These are phyloP conservation scores for Glyptemys insculpta DNA, from an alignment of 2,797 vertebrate genomes.

Conservation along the genomic window DNA sequence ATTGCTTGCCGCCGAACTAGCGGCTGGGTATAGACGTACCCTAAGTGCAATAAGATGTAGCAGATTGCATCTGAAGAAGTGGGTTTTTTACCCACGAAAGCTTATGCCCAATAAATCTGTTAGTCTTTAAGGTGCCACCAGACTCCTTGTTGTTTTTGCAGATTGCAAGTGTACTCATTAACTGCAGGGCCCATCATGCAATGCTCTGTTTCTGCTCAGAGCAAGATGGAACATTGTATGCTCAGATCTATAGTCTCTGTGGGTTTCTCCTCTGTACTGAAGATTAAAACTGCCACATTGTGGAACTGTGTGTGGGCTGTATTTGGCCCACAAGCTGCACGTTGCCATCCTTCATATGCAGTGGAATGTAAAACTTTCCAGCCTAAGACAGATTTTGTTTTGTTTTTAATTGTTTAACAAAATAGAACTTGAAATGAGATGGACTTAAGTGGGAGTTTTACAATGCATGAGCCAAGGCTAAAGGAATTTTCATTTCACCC, in stretches of 20 bases:
- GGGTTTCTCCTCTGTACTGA: conserved; percentile 33
- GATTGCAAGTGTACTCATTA: background rate
- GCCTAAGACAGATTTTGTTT: conserved; percentile 42
- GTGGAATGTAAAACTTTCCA: conserved; percentile 65
- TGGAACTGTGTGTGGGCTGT: conserved; percentile 72
- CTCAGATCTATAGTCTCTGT: conserved; percentile 29
- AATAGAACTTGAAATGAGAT: conserved; percentile 66
- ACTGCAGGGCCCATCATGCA: conserved; percentile 53
- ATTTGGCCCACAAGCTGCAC: conserved; percentile 68
- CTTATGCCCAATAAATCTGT: no score
- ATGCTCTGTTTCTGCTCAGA: background rate
- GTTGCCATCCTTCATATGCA: conserved; percentile 40
- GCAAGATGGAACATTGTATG: conserved; percentile 25
- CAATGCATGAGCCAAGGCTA: conserved; percentile 49
- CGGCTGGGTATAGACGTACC: no score
- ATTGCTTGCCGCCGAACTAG: no score
- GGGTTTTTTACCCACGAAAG: no score
- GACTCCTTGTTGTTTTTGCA: no score
- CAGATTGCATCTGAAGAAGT: background rate
- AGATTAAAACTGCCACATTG: conserved; percentile 64
- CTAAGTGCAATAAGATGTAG: background rate
- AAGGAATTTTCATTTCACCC: conserved; percentile 61
- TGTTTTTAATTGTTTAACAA: conserved; percentile 54
- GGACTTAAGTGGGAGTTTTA: conserved; percentile 60
- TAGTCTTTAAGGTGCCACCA: no score